A percentile compares a stretch with the other conserved stretches of the same genome.
Conservation (phyloP, 1,140 invertebrate genomes). For the Colletes gigas region DNA sequence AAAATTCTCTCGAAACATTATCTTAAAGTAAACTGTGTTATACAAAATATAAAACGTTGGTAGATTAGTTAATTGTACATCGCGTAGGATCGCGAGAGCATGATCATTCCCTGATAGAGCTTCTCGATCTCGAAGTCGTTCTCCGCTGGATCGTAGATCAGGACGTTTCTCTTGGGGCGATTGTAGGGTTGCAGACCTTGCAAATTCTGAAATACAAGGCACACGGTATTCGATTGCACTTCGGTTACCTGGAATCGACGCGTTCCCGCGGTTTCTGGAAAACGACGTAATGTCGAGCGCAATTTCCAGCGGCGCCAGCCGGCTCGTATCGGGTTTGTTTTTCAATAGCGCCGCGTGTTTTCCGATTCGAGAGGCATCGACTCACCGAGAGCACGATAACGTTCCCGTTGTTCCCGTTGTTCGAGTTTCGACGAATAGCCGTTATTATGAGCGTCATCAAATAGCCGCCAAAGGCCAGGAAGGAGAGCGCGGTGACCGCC, state of each 20-base stretch:
- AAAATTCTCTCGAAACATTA: too few species aligned
- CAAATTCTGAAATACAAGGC: constrained; percentile 62
- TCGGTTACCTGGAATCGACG: neutral
- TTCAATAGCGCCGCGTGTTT: neutral
- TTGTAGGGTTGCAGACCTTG: constrained; percentile 64
- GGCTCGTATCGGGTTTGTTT: neutral
- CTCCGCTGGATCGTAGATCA: constrained; percentile 59
- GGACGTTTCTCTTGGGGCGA: constrained; percentile 69
- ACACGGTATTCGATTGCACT: neutral
- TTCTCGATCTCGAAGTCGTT: constrained; percentile 69
- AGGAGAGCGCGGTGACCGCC: constrained; percentile 87
- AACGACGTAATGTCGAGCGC: constrained; percentile 10
- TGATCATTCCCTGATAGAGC: constrained; percentile 76
- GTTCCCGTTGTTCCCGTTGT: constrained; percentile 49
- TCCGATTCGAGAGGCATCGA: neutral
- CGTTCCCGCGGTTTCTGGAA: neutral
- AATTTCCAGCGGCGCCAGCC: neutral
- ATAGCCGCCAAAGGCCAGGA: constrained; percentile 90
- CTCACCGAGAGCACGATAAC: constrained; percentile 77
- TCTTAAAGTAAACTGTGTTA: too few species aligned
- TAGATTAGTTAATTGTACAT: constrained; percentile 50
- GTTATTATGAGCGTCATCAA: constrained; percentile 87
- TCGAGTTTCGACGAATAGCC: constrained; percentile 83
- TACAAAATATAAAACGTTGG: too few species aligned
- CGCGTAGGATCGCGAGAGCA: constrained; percentile 72